Base-by-base conservation (phyloP, 1,140 invertebrate species). In the Mactra quadrangularis region DNA sequence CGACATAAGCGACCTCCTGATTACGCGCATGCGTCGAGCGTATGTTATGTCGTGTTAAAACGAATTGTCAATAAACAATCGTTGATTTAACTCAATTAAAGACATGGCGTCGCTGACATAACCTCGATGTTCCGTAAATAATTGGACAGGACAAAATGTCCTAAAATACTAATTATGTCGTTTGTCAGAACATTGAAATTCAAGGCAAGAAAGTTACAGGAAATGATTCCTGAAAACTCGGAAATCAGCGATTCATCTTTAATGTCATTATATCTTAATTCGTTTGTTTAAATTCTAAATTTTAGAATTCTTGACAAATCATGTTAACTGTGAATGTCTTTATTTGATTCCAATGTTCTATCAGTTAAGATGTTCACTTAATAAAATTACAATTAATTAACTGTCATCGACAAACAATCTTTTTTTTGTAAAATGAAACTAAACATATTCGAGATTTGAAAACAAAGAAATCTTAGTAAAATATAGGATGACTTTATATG, bases 51-150 rank as follows among this genome's bases (percentile, higher is more conserved):
- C 41, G 35, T 76, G 35, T 76, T 59, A 31, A 27, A 60, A 60
- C 27, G 35, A 35, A 13, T 17, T 59, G 9, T 41, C 41, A 45
- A 41, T 76, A 76, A 47, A 76, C 38, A 29, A 47, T 60, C 72
- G 60, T 76, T 41, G 60, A 76, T 76, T 76, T 41, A 60, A 60
- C 33, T 59, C 72, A 76, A 76, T 76, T 76, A 76, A 50, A 35
- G 38, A 59, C 38, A 59, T 41, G 27, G 57, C 45, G 55, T 41
- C 52, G 33, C 3, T 76, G 72, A 76, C 72, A 76, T 45, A 33
- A 59, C 64, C 27, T 68, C 45, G 47, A 38, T 31, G 64, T 68
- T 68, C 41, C 45, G 64, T 68, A 68, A 68, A 68, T 68, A 68
- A 68, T 47, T 41, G 17, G 64, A 50, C 45, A 47, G 13, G 27